phyloP scores from a whole-genome alignment of 2,888 invertebrate species.

The Ophioninae sp. region DNA sequence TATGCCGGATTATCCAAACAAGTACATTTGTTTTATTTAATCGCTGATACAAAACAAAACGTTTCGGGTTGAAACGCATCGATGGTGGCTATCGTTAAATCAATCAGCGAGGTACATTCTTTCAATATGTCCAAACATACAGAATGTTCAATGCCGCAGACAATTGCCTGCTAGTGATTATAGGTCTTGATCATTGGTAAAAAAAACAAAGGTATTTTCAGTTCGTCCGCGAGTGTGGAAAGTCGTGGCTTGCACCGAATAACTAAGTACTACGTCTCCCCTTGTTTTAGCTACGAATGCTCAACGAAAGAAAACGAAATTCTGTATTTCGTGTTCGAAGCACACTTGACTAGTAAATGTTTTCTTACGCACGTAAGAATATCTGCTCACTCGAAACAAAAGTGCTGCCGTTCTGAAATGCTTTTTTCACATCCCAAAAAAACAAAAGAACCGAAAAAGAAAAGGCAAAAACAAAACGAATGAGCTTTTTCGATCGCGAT shows the following conservation, averaged over 20 bases:
- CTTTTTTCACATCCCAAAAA: not conserved
- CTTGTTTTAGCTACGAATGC: not conserved
- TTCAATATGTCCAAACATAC: slow-evolving; percentile 17
- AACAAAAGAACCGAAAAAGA: slow-evolving; percentile 12
- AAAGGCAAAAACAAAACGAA: slow-evolving; percentile 17
- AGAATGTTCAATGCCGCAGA: slow-evolving; percentile 3
- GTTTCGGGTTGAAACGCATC: slow-evolving; percentile 27
- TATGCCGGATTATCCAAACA: not conserved
- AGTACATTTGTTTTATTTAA: slow-evolving; percentile 46
- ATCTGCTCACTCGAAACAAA: slow-evolving; percentile 51
- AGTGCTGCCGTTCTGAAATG: slow-evolving; percentile 30
- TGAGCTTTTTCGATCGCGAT: slow-evolving; percentile 37
- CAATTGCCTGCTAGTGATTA: slow-evolving; percentile 12
- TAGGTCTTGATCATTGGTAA: slow-evolving; percentile 24
- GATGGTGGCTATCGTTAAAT: slow-evolving; percentile 25
- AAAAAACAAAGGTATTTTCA: slow-evolving; percentile 16
- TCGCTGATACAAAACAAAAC: slow-evolving; percentile 53
- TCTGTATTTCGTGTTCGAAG: slow-evolving; percentile 47
- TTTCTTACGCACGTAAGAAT: slow-evolving; percentile 52
- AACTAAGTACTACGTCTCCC: slow-evolving; percentile 62
- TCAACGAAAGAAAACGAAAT: slow-evolving; percentile 35
- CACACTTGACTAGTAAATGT: slow-evolving; percentile 55
- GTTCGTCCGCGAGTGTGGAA: slow-evolving; percentile 4
- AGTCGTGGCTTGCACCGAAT: slow-evolving; percentile 6
- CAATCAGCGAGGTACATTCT: slow-evolving; percentile 20